Conservation (phyloP, 2,888 invertebrate genomes). For the Congeria kusceri region DNA sequence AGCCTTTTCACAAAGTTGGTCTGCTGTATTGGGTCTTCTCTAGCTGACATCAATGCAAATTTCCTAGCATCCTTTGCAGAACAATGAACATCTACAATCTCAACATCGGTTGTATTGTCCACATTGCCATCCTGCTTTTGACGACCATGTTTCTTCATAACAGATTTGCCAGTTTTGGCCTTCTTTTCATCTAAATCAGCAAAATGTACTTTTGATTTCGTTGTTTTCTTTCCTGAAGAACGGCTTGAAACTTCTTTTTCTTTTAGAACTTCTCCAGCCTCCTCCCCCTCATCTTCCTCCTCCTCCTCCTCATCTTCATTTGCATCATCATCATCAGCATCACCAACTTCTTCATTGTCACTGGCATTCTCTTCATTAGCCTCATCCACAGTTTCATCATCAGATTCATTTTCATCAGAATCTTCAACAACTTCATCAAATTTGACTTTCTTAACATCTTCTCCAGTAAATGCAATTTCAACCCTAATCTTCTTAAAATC, state of each 20-base stretch:
- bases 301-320: neutral
- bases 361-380: conserved; percentile 50
- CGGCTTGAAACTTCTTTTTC: neutral
- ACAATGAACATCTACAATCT: conserved; percentile 34
- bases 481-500: conserved; percentile 84
- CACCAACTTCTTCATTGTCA: conserved; percentile 26
- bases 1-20: conserved; percentile 9
- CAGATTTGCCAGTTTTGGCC: neutral
- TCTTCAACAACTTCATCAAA: conserved; percentile 47
- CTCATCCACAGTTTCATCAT: conserved; percentile 52
- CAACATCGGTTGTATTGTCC: conserved; percentile 15
- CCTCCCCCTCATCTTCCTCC: conserved; percentile 22
- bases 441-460: conserved; percentile 82
- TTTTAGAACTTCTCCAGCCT: conserved; percentile 14
- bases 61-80: neutral
- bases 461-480: conserved; percentile 83
- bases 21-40: neutral
- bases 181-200: neutral
- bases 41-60: neutral
- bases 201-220: conserved; percentile 12
- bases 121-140: neutral
- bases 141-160: neutral
- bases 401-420: conserved; percentile 59
- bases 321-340: conserved; percentile 38
- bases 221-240: conserved; percentile 4